Evolutionary conservation across 2,113 vertebrate genomes (phyloP).

Genomic region (Coregonus clupeaformis): DNA sequence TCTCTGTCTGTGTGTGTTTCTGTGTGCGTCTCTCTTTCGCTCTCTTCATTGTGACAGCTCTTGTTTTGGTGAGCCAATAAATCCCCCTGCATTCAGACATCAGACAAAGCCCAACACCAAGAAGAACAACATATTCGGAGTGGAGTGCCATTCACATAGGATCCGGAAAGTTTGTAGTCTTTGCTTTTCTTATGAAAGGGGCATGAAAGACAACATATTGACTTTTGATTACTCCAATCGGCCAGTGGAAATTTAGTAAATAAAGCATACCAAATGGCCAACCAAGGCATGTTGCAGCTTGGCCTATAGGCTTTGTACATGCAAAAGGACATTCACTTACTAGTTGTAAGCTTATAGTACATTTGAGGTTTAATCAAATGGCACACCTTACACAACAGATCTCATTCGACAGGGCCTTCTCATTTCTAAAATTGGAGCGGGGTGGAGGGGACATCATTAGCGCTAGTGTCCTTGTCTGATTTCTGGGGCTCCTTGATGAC

Average conservation of each 20-base stretch:
- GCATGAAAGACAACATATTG: too few species aligned
- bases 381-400: neutral
- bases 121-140: slow-evolving; percentile 9
- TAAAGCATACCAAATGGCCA: neutral
- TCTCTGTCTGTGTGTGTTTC: too few species aligned
- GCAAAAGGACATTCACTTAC: neutral
- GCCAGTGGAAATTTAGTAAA: too few species aligned
- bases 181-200: neutral
- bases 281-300: neutral
- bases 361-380: too few species aligned
- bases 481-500: neutral
- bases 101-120: slow-evolving; percentile 30
- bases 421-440: too few species aligned
- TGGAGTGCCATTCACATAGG: neutral
- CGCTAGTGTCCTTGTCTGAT: slow-evolving; percentile 24
- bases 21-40: too few species aligned
- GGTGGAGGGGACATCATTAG: neutral
- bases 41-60: slow-evolving; percentile 24
- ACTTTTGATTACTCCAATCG: too few species aligned
- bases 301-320: neutral
- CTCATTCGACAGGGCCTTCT: neutral
- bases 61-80: slow-evolving; percentile 21
- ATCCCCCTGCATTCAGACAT: slow-evolving; percentile 10
- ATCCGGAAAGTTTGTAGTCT: neutral
- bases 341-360: neutral